Base-by-base conservation (phyloP, 2,888 invertebrate genomes). In the Apocheima hispidaria region DNA sequence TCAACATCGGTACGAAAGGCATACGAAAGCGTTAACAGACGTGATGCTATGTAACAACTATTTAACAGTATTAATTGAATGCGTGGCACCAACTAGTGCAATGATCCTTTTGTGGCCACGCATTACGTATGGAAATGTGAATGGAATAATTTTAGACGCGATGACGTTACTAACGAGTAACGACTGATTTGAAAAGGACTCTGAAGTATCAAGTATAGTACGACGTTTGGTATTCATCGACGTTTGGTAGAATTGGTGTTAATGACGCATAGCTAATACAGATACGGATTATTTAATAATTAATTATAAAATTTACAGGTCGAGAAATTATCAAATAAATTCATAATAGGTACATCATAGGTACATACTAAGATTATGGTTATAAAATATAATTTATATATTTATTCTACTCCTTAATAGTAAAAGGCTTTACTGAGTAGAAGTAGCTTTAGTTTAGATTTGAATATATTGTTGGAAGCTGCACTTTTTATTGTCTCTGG, bases 61-160 rank as follows among this genome's bases (percentile, higher is more conserved):
- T 71, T 72, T 78, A 84, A 77, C 77, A 77, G 74, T 75, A 74
- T 81, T 82, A 83, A 84, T 83, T 81, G 69, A 79, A 80, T 74
- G 78, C 78, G 74, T 75, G 69, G 71, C 73, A 53, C 48, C 54
- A 69, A 63, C 68, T 60, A 72, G 72, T 78, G 77, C 77, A 77
- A 75, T 75, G 72, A 74, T 60, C 76, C 74, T 73, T 72, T 72
- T 69, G 75, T 72, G 66, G 57, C 62, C 65, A 72, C 72, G 73
- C 73, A 68, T 68, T 62, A 71, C 56, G 64, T 71, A 73, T 76
- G 66, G 71, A 58, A 72, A 77, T 74, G 74, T 70, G 74, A 76
- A 76, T 74, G 69, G 73, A 76, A 76, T 79, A 83, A 78, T 78
- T 82, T 80, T 77, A 81, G 77, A 71, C 61, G 68, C 79, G 77